Conservation (phyloP, 2,888 invertebrate species). For the Perdita meconis region DNA sequence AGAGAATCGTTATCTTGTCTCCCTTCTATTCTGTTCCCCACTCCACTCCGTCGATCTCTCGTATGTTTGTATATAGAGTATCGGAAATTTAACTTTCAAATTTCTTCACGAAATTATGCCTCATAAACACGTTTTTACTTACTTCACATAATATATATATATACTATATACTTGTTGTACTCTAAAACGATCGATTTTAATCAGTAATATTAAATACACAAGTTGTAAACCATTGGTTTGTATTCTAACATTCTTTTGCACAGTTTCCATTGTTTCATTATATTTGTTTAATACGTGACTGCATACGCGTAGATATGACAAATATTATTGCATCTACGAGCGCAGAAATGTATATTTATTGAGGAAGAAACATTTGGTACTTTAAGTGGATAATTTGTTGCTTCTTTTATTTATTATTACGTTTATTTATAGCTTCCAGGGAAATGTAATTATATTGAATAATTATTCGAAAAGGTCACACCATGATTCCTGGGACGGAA, state of each 20-base stretch:
- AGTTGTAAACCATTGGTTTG: slow-evolving; percentile 4
- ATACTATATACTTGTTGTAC: too few species aligned
- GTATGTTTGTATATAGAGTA: slow-evolving; percentile 40
- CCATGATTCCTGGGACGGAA: slow-evolving; percentile 78
- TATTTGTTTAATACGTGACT: slow-evolving; percentile 20
- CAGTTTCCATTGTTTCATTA: neutral
- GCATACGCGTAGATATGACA: slow-evolving; percentile 41
- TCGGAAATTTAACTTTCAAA: slow-evolving; percentile 15
- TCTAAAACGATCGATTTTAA: too few species aligned
- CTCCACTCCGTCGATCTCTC: neutral
- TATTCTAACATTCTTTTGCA: neutral
- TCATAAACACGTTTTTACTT: too few species aligned
- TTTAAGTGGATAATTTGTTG: too few species aligned
- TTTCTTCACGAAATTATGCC: neutral
- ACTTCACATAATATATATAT: too few species aligned
- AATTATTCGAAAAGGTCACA: slow-evolving; percentile 69
- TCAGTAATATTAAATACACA: too few species aligned
- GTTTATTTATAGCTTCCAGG: slow-evolving; percentile 58
- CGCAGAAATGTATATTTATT: slow-evolving; percentile 17
- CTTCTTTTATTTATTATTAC: too few species aligned
- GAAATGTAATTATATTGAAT: slow-evolving; percentile 51
- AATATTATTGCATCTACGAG: slow-evolving; percentile 41
- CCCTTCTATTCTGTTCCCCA: slow-evolving; percentile 1
- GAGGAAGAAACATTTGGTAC: neutral
- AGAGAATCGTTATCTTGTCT: slow-evolving; percentile 50